Conservation (phyloP, 2,113 vertebrate genomes). For the Corynorhinus townsendii region DNA sequence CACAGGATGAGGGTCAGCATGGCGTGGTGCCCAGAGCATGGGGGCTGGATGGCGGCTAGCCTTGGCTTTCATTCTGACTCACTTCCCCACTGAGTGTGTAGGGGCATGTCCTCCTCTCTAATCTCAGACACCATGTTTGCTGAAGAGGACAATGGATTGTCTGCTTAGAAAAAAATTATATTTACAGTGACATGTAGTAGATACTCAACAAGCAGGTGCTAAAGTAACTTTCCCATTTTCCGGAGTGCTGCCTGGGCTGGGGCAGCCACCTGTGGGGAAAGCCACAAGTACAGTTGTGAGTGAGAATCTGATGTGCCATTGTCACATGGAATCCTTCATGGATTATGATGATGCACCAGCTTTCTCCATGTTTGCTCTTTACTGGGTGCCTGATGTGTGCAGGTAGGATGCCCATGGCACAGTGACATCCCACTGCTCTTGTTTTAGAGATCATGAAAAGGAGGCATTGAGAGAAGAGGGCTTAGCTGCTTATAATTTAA, state of each 20-base stretch:
- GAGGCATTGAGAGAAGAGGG: rapidly evolving
- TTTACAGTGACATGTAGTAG: not conserved
- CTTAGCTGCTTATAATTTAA: too few relatives aligned
- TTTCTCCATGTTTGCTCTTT: not conserved
- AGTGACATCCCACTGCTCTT: not conserved
- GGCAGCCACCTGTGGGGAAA: not conserved
- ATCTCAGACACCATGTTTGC: too few relatives aligned
- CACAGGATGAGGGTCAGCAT: rapidly evolving
- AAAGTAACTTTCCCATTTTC: not conserved
- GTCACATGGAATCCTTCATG: not conserved
- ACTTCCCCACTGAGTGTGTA: rapidly evolving
- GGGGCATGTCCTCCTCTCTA: not conserved
- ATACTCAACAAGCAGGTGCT: too few relatives aligned
- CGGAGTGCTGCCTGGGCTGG: rapidly evolving
- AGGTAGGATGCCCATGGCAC: not conserved
- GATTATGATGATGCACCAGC: rapidly evolving
- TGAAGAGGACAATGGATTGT: not conserved
- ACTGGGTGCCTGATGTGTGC: not conserved
- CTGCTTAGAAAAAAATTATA: not conserved
- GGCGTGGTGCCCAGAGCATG: rapidly evolving
- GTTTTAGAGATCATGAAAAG: not conserved
- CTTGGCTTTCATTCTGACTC: not conserved
- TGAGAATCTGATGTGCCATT: rapidly evolving
- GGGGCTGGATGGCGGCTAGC: rapidly evolving
- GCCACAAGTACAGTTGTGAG: rapidly evolving